phyloP scores from a whole-genome alignment of 2,797 vertebrate species.

The Anniella stebbinsi region DNA sequence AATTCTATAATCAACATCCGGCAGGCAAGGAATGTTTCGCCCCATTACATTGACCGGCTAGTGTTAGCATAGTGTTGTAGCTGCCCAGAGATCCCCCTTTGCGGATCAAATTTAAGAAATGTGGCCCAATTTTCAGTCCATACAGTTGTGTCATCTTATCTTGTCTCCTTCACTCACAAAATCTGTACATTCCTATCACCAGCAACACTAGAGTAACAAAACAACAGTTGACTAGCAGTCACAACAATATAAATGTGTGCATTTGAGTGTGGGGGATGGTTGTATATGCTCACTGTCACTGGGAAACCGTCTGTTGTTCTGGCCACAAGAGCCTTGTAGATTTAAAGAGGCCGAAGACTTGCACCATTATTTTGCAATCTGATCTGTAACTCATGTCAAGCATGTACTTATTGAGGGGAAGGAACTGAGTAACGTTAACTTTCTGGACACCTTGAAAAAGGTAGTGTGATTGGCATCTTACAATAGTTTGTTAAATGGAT shows the following conservation, averaged over 20 bases:
- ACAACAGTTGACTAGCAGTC: neutral
- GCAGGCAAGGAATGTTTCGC: too few relatives aligned
- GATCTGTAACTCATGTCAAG: neutral
- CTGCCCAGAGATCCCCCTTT: too few relatives aligned
- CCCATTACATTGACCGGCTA: too few relatives aligned
- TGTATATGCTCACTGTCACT: neutral
- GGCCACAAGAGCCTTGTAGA: neutral
- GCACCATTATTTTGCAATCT: neutral
- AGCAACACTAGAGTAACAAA: neutral
- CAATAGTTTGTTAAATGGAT: neutral
- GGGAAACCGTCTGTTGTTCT: too few relatives aligned
- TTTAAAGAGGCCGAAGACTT: neutral
- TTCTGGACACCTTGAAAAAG: neutral
- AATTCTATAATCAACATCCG: too few relatives aligned
- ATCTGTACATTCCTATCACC: neutral
- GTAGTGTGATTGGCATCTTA: constrained; percentile 12
- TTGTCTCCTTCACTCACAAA: too few relatives aligned
- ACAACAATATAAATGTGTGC: neutral
- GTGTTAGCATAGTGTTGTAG: too few relatives aligned
- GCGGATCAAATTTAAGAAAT: too few relatives aligned
- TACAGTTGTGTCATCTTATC: too few relatives aligned
- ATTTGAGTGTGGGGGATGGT: neutral
- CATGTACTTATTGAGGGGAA: neutral
- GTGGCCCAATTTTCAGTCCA: too few relatives aligned
- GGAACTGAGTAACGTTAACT: neutral